phyloP scores from a whole-genome alignment of 2,888 invertebrate genomes.

The Dendrolimus houi region DNA sequence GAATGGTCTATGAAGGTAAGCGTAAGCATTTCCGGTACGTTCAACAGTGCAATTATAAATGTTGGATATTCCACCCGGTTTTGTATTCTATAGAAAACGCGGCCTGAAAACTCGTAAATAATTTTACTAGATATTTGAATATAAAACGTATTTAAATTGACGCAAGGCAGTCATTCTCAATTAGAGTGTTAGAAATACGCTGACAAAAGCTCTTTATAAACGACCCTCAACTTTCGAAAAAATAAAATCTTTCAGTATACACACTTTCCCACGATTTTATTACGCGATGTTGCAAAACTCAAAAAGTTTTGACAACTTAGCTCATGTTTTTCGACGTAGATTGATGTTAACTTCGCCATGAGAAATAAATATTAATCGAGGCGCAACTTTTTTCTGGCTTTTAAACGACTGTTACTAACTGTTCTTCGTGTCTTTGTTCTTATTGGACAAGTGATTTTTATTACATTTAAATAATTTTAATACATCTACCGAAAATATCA shows the following conservation, averaged over 20 bases:
- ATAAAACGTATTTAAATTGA: conserved; percentile 1
- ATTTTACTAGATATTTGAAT: no score
- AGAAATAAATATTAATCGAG: conserved; percentile 30
- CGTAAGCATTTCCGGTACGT: no score
- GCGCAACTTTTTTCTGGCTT: conserved; percentile 5
- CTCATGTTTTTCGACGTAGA: conserved; percentile 42
- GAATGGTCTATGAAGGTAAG: no score
- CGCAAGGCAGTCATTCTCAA: conserved; percentile 33
- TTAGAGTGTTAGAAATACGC: conserved; percentile 44
- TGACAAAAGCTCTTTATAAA: conserved; percentile 40
- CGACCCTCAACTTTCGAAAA: conserved; percentile 23
- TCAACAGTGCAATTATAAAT: no score
- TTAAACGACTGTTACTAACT: background rate
- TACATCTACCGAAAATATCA: no score
- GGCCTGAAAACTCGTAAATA: no score
- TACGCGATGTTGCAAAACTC: conserved; percentile 40
- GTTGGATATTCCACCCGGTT: no score
- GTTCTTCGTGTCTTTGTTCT: background rate
- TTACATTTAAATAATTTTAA: no score
- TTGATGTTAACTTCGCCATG: conserved; percentile 37
- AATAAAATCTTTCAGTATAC: conserved; percentile 30
- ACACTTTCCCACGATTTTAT: conserved; percentile 31
- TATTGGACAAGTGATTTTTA: background rate
- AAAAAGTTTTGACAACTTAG: conserved; percentile 38
- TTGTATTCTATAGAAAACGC: no score